A percentile compares a stretch with the other conserved stretches of the same genome.
phyloP scores from a whole-genome alignment of 2,888 invertebrate genomes.

The Sinopyrophorus schimmeli region DNA sequence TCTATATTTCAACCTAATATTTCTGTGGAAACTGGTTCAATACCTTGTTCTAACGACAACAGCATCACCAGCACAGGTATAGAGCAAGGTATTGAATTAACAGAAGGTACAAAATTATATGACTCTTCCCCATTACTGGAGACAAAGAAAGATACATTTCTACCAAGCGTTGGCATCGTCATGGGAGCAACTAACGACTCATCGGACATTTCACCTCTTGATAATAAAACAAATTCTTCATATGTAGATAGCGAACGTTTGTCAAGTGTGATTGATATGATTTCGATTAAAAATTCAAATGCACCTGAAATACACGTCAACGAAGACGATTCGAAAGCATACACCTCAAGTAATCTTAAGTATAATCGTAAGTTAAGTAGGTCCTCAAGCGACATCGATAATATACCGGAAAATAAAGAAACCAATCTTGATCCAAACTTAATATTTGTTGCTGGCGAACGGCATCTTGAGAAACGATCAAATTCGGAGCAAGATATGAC shows the following conservation, averaged over 20 bases:
- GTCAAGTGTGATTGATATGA: slow-evolving; percentile 53
- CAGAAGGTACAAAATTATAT: slow-evolving; percentile 40
- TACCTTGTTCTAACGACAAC: slow-evolving; percentile 38
- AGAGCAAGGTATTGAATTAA: slow-evolving; percentile 49
- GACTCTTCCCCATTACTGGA: slow-evolving; percentile 28
- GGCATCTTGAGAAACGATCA: slow-evolving; percentile 55
- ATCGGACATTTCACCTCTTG: slow-evolving; percentile 31
- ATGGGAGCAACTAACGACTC: slow-evolving; percentile 52
- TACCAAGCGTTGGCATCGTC: slow-evolving; percentile 69
- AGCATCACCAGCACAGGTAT: slow-evolving; percentile 29
- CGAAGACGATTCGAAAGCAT: slow-evolving; percentile 50
- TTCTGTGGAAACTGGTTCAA: slow-evolving; percentile 36
- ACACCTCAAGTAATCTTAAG: slow-evolving; percentile 61
- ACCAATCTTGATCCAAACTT: slow-evolving; percentile 27
- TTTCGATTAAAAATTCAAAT: slow-evolving; percentile 44
- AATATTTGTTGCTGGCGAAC: slow-evolving; percentile 31
- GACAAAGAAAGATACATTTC: slow-evolving; percentile 55
- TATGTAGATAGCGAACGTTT: slow-evolving; percentile 53
- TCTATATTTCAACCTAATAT: slow-evolving; percentile 55
- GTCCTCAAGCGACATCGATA: slow-evolving; percentile 69
- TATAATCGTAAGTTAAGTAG: slow-evolving; percentile 69
- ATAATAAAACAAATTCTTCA: slow-evolving; percentile 48
- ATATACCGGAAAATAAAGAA: slow-evolving; percentile 37
- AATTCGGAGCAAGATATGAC: slow-evolving; percentile 70
- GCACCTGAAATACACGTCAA: slow-evolving; percentile 51